These are phyloP conservation scores for Pristionchus exspectatus DNA, from an alignment of 2,888 invertebrate genomes.

Conservation along the genomic window DNA sequence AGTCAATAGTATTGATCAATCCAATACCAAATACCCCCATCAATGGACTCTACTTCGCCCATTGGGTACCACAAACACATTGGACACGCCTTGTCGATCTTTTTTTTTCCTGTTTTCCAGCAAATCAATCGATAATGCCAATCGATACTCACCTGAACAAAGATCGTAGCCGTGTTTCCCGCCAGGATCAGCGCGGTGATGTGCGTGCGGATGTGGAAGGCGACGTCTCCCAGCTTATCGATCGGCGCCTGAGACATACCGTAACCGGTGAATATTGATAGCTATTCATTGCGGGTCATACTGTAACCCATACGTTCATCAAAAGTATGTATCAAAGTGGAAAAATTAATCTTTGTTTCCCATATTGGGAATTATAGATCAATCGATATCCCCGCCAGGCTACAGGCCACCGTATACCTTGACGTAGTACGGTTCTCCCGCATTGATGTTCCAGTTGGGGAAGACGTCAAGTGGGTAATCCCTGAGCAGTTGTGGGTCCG, in stretches of 20 bases:
- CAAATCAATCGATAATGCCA: background rate
- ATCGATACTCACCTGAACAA: slow-evolving; percentile 59
- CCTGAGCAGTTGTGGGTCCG: slow-evolving; percentile 54
- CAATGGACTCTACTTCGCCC: too few relatives aligned
- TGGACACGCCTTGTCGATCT: background rate
- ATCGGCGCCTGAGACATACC: slow-evolving; percentile 61
- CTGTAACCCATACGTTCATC: too few relatives aligned
- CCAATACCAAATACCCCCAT: too few relatives aligned
- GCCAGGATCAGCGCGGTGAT: slow-evolving; percentile 63
- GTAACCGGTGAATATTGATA: background rate
- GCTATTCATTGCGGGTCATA: background rate
- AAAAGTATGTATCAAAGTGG: too few relatives aligned
- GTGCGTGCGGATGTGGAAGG: slow-evolving; percentile 62
- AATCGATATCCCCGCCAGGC: background rate
- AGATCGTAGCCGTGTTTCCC: slow-evolving; percentile 63
- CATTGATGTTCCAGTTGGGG: slow-evolving; percentile 62
- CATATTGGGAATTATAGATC: background rate
- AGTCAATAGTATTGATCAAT: too few relatives aligned
- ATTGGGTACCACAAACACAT: too few relatives aligned
- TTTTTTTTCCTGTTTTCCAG: background rate
- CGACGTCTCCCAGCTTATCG: slow-evolving; percentile 58
- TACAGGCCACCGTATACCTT: slow-evolving; percentile 36
- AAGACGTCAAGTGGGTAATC: slow-evolving; percentile 61
- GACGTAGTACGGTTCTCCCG: slow-evolving; percentile 57
- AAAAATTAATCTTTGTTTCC: background rate